These are phyloP conservation scores for Tigriopus californicus DNA, from an alignment of 2,888 invertebrate species.

Conservation along the genomic window DNA sequence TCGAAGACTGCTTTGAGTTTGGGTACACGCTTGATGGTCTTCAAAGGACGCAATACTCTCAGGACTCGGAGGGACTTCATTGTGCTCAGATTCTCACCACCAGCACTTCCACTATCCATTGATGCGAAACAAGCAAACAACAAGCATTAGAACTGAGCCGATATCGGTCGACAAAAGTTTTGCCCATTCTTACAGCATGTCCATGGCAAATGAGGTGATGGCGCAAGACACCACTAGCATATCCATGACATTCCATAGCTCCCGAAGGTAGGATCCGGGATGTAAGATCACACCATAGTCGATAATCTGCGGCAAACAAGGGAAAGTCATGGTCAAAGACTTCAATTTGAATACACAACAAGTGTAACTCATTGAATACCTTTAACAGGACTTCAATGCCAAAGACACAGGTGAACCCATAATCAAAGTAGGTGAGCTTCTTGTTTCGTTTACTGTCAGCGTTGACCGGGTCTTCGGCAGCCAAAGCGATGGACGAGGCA, in stretches of 20 bases:
- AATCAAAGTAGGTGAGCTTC: slow-evolving; percentile 92
- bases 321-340: neutral
- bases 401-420: slow-evolving; percentile 98
- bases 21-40: slow-evolving; percentile 66
- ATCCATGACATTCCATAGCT: slow-evolving; percentile 99
- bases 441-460: slow-evolving; percentile 68
- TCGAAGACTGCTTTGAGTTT: slow-evolving; percentile 38
- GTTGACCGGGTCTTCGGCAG: slow-evolving; percentile 95
- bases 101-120: slow-evolving; percentile 45
- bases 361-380: slow-evolving; percentile 31
- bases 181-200: slow-evolving; percentile 8
- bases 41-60: slow-evolving; percentile 93
- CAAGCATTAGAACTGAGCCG: neutral
- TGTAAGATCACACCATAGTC: slow-evolving; percentile 40
- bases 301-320: neutral
- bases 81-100: slow-evolving; percentile 84
- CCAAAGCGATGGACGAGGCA: slow-evolving; percentile 94
- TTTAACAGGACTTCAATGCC: slow-evolving; percentile 93
- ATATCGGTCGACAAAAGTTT: no score
- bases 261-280: slow-evolving; percentile 90
- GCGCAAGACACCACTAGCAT: slow-evolving; percentile 98
- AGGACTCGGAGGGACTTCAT: slow-evolving; percentile 98
- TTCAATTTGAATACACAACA: neutral
- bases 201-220: slow-evolving; percentile 83
- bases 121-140: neutral